Conservation (phyloP, 2,797 vertebrate genomes). For the Ptychobarbus kaznakovi region DNA sequence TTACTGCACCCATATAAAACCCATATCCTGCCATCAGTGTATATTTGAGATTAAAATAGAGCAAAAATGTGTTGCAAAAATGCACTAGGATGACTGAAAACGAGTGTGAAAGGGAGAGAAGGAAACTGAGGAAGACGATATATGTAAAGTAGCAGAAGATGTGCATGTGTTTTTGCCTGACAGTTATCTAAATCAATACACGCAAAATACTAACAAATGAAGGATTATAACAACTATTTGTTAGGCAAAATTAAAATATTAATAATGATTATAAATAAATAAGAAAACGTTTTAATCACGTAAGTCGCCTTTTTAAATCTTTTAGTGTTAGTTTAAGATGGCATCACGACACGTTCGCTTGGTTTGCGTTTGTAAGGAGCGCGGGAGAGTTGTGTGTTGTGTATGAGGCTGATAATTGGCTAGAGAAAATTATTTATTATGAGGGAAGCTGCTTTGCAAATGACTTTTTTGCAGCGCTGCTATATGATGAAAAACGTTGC, state of each 20-base stretch:
- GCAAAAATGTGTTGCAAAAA: not conserved
- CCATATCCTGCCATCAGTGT: not conserved
- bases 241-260: not conserved
- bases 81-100: not conserved
- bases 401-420: constrained; percentile 17
- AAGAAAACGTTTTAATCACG: not conserved
- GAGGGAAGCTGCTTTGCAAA: not conserved
- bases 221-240: not conserved
- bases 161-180: not conserved
- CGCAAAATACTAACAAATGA: not conserved
- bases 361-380: constrained; percentile 2
- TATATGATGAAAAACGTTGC: not conserved
- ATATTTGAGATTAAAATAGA: constrained; percentile 6
- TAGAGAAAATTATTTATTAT: constrained; percentile 19
- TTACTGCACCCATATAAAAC: constrained; percentile 13
- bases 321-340: not conserved
- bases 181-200: not conserved
- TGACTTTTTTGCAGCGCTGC: not conserved
- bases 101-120: not conserved
- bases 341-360: not conserved
- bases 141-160: not conserved
- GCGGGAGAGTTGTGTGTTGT: not conserved
- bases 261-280: not conserved
- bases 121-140: not conserved
- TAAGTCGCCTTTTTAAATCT: not conserved